Conservation (phyloP, 1,140 invertebrate genomes). For the Himalopsyche phryganea region DNA sequence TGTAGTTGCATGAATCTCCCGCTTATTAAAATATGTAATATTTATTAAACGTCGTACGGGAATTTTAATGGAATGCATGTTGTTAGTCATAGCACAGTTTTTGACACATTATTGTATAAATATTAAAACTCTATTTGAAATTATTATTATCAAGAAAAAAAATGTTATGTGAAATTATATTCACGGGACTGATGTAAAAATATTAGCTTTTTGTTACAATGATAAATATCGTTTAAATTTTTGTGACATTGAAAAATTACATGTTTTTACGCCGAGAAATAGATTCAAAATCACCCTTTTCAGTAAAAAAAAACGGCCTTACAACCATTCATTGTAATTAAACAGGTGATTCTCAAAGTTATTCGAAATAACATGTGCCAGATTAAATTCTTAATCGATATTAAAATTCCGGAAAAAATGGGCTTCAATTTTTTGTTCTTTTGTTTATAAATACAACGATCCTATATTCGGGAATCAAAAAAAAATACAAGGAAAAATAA, state of each 20-base stretch:
- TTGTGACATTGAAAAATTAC: too few species aligned
- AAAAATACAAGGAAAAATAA: constrained; percentile 29
- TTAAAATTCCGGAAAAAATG: too few species aligned
- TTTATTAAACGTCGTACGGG: constrained; percentile 14
- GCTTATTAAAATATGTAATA: too few species aligned
- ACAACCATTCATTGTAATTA: too few species aligned
- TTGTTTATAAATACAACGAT: constrained; percentile 25
- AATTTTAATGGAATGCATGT: constrained; percentile 29
- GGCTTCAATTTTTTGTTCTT: background rate
- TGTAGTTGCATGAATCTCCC: too few species aligned
- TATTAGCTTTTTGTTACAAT: constrained; percentile 33
- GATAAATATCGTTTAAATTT: constrained; percentile 4
- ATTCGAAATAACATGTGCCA: too few species aligned
- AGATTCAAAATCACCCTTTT: too few species aligned
- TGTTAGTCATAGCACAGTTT: constrained; percentile 32
- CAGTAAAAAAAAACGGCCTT: too few species aligned
- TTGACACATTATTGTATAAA: constrained; percentile 27
- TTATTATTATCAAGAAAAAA: constrained; percentile 28
- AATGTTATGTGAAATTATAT: constrained; percentile 35
- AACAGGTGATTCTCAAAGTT: too few species aligned
- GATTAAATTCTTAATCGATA: too few species aligned
- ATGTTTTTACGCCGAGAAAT: too few species aligned
- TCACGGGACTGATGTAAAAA: constrained; percentile 36
- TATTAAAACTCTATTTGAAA: constrained; percentile 31
- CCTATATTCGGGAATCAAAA: constrained; percentile 10